Evolutionary conservation across 2,797 vertebrate species (phyloP), one percentile per base, ranked within the genome.

Genomic region (Premnoplex brunnescens): DNA sequence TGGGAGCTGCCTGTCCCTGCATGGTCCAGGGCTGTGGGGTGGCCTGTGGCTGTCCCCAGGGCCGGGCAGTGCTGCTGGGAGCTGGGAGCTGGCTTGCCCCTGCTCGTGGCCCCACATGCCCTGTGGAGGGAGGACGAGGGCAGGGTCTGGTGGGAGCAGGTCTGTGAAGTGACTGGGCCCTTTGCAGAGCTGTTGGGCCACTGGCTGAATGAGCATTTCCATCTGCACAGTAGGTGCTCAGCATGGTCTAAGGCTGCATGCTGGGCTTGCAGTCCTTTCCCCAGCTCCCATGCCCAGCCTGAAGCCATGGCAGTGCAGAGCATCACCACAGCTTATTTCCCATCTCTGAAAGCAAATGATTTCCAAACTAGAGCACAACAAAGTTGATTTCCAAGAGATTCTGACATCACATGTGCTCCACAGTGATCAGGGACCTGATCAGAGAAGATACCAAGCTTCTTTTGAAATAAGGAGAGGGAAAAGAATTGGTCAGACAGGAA

Each of bases 1-100:
- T 0, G 0, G 37, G 58, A 75, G 18, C 49, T 32, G 71, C 62
- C 54, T 18, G 0, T 43, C 27, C 26, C 62, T 0, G 0, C 27
- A 7, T n/a, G 46, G 11, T 2, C 34, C 32, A 12, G 55, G 78
- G 51, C 30, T 0, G 4, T 10, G 16, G 23, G 1, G 0, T 54
- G 78, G 18, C n/a, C 1, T 3, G 58, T 30, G 72, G 36, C 28
- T 2, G 0, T 74, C 30, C 36, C 32, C 20, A 7, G 1, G 4
- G 30, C 39, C 0, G 0, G 32, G 43, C 3, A 0, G 28, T 28
- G 49, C 72, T 68, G 80, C 20, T 60, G 44, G 1, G 7, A 52
- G 43, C 63, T 27, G 10, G 7, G 51, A 36, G 39, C 46, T 39
- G 81, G 34, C 55, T 87, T 30, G 30, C 28, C 43, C 2, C 3